phyloP scores from a whole-genome alignment of 2,113 vertebrate species.

The Cyrtonyx montezumae region DNA sequence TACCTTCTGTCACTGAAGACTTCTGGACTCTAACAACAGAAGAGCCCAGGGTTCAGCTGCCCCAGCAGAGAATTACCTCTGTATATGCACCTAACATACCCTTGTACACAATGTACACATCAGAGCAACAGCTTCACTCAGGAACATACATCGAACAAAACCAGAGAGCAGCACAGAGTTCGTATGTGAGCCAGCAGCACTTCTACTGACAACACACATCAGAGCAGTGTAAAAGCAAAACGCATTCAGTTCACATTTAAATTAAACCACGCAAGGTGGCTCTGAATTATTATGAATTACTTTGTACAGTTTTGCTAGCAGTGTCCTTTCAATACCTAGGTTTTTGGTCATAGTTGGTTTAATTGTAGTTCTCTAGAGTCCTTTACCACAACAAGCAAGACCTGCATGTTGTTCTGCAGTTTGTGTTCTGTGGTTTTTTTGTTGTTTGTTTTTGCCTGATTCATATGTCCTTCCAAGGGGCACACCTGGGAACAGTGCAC shows the following conservation, averaged over 20 bases:
- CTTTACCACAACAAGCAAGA: not conserved
- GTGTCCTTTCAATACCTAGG: not conserved
- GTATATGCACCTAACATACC: not conserved
- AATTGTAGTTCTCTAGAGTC: not conserved
- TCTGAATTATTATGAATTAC: constrained; percentile 39
- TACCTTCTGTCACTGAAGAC: not conserved
- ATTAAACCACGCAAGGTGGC: constrained; percentile 53
- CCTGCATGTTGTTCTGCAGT: not conserved
- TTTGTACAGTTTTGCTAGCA: not conserved
- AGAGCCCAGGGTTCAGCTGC: not conserved
- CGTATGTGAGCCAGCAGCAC: constrained; percentile 2
- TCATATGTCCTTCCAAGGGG: not conserved
- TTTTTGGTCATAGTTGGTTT: not conserved
- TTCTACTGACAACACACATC: constrained; percentile 26
- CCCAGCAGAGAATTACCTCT: not conserved
- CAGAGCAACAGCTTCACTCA: not conserved
- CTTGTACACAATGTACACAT: not conserved
- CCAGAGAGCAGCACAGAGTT: not conserved
- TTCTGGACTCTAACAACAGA: not conserved
- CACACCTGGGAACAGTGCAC: not conserved
- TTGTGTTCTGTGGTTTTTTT: not conserved
- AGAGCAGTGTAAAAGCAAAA: constrained; percentile 24
- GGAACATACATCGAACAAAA: not conserved
- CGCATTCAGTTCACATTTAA: constrained; percentile 51
- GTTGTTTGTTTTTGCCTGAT: not conserved